Base-by-base conservation (phyloP, 2,113 vertebrate genomes). In the Brachionichthys hirsutus region DNA sequence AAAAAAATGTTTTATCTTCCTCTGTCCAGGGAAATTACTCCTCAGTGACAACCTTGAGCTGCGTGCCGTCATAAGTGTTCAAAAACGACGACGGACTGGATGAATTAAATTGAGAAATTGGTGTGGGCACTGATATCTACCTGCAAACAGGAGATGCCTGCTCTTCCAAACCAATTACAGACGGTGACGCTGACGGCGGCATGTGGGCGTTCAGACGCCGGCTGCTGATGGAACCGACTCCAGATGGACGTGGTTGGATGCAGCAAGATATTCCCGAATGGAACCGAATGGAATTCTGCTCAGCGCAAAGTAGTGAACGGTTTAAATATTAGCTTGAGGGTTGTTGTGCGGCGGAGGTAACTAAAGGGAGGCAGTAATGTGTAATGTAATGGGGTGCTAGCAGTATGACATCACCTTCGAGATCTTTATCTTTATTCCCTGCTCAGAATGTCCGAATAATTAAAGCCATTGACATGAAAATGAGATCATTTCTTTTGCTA, bases 81-180 rank as follows among this genome's bases (percentile, higher is more conserved):
- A 63, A 71, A 50, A 49, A n/a, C 19, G 34, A 54, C 46, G 76
- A 69, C 54, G 45, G 59, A 67, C 57, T 49, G 22, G 65, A 64
- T 65, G 70, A 75, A 80, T 77, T 77, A 74, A 65, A 63, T 55
- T 45, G 12, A 55, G 44, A 56, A 75, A 68, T 2, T 58, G 30
- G 24, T 51, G 46, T 24, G 16, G 49, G 63, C 60, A 42, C 10
- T 73, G 41, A 64, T 49, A 45, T 48, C 68, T 68, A 67, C 62
- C 38, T 51, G 55, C 18, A 35, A 54, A 54, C 16, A 50, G 40
- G 17, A 49, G 60, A 67, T 54, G 49, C 35, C 53, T 75, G 55
- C 35, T 48, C 51, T 54, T 74, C 68, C 34, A 54, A 75, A 74
- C 50, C 61, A 79, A 67, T 84, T 81, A 75, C 75, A 68, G 53